These are phyloP conservation scores for Eriocheir sinensis DNA, from an alignment of 1,140 invertebrate species.

Conservation along the genomic window DNA sequence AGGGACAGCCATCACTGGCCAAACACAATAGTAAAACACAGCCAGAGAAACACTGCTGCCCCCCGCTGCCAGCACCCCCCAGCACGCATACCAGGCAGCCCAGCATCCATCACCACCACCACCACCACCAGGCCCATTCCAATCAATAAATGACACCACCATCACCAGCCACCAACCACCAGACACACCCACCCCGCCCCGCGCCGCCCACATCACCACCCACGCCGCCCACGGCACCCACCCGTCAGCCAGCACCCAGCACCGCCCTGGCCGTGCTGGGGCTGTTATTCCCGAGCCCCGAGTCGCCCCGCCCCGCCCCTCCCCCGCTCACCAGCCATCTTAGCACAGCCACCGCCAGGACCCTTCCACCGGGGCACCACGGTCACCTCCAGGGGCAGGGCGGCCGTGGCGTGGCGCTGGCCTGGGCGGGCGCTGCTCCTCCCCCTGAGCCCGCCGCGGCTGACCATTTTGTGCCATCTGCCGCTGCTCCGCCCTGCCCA, in stretches of 20 bases:
- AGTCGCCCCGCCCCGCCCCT: neutral
- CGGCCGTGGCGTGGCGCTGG: neutral
- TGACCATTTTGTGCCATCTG: conserved; percentile 77
- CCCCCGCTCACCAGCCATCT: neutral
- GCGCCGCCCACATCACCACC: neutral
- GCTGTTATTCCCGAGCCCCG: neutral
- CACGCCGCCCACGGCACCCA: neutral
- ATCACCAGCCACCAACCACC: conserved; percentile 7
- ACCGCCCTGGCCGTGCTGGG: neutral
- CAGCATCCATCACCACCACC: neutral
- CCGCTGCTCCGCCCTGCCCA: conserved; percentile 69
- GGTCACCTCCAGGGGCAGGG: neutral
- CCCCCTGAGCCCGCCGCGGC: conserved; percentile 26
- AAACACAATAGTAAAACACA: neutral
- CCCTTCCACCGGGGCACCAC: neutral
- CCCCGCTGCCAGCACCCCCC: neutral
- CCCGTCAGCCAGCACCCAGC: neutral
- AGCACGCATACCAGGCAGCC: neutral
- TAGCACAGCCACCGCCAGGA: neutral
- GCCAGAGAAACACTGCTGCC: neutral
- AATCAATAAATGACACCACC: conserved; percentile 25
- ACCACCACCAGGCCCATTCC: neutral
- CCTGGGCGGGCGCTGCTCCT: conserved; percentile 11
- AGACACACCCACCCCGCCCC: neutral
- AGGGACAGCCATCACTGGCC: too few species aligned